A percentile compares a stretch with the other conserved stretches of the same genome.
Evolutionary conservation across 2,113 vertebrate species (phyloP).

Genomic region (Lepus europaeus): DNA sequence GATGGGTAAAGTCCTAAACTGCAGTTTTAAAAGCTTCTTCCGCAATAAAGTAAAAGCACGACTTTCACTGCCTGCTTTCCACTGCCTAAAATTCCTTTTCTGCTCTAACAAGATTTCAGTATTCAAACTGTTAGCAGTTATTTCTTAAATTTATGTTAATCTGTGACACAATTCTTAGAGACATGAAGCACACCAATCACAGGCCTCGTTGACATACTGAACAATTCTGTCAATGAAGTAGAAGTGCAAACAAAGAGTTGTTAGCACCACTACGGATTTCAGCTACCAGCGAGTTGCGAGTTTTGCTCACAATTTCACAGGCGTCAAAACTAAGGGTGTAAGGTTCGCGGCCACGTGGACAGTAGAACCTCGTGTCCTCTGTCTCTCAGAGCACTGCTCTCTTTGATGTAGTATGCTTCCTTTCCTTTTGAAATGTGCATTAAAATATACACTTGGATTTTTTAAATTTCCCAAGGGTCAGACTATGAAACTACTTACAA

Average conservation of each 20-base stretch:
- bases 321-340: not conserved
- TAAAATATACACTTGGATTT: not conserved
- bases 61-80: slow-evolving; percentile 16
- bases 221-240: not conserved
- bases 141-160: not conserved
- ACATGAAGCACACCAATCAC: slow-evolving; percentile 12
- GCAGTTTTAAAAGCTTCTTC: slow-evolving; percentile 25
- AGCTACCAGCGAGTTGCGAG: not conserved
- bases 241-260: not conserved
- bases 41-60: slow-evolving; percentile 23
- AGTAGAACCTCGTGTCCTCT: not conserved
- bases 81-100: not conserved
- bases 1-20: slow-evolving; percentile 27
- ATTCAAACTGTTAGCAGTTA: not conserved
- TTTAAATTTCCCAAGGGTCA: not conserved
- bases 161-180: not conserved
- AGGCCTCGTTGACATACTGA: not conserved
- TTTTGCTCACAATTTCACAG: not conserved
- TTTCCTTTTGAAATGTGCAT: slow-evolving; percentile 26
- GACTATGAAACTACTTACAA: not conserved
- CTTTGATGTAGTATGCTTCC: not conserved
- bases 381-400: not conserved
- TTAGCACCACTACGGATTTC: not conserved
- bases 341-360: not conserved
- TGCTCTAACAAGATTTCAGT: not conserved